Percentiles rank a stretch among this genome's conserved stretches.
Evolutionary conservation across 2,113 vertebrate species (phyloP).

Genomic region (Saimiri boliviensis): DNA sequence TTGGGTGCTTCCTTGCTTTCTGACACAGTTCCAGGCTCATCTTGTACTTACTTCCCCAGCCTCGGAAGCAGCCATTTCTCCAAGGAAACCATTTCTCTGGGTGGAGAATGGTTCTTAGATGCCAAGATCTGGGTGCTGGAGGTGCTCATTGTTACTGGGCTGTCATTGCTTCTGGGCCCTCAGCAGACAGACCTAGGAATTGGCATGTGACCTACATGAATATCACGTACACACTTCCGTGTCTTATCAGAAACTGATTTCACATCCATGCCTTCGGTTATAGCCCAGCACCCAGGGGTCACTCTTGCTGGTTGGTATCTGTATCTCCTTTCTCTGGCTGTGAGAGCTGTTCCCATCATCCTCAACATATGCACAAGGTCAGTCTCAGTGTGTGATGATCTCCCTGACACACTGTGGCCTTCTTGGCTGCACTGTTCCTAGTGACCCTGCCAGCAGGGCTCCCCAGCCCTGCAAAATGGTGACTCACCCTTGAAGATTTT

Average conservation of each 20-base stretch:
- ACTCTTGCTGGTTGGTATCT: accelerated
- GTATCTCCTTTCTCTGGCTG: not conserved
- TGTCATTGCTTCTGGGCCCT: too few species aligned
- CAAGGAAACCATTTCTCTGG: not conserved
- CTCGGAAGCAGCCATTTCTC: not conserved
- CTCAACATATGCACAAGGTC: not conserved
- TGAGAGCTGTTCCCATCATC: not conserved
- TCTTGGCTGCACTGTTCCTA: too few species aligned
- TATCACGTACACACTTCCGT: accelerated
- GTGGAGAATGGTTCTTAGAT: not conserved
- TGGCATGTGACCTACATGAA: accelerated
- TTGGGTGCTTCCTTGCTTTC: not conserved
- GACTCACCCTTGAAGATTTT: not conserved
- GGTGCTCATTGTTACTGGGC: not conserved
- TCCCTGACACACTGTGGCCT: not conserved
- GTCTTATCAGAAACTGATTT: not conserved
- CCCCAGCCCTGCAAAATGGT: not conserved
- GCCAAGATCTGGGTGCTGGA: not conserved
- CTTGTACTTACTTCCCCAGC: not conserved
- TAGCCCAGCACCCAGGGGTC: too few species aligned
- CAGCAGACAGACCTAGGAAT: not conserved
- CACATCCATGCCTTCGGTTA: not conserved
- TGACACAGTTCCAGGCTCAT: not conserved
- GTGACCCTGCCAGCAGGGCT: not conserved
- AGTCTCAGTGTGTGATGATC: too few species aligned